Evolutionary conservation across 1,140 invertebrate genomes (phyloP), one percentile per base, ranked within the genome.

Genomic region (Lepidotrigona ventralis): DNA sequence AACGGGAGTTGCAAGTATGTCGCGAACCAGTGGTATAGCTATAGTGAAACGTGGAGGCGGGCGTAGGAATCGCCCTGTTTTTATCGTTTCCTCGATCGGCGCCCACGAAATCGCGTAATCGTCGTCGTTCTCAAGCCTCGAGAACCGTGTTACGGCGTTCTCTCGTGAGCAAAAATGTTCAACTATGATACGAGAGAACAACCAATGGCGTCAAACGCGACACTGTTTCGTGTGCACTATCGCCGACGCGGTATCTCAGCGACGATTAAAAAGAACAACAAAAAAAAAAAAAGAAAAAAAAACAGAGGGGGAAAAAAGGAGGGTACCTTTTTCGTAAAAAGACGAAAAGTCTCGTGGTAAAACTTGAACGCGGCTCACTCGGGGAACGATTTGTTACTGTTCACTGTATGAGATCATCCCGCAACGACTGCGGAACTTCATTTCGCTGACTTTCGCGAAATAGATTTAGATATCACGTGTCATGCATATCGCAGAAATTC

Each of bases 11-110:
- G 4, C 33, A 60, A 79, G 19, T 53, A 8, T 53, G 39, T 63
- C 58, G 21, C 23, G 64, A 11, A 53, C 63, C 33, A 33, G 33
- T 29, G 12, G 54, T 46, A 15, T 26, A 3, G 21, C 68, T 66
- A 33, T 3, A 29, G 53, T 12, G 70, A 70, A 46, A 33, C 56
- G 72, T n/a, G 81, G 70, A 72, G 77, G 82, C 74, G 81, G 81
- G 5, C n/a, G 85, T 79, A 88, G 79, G 83, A 87, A 87, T 85
- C 79, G 75, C 78, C 70, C 75, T 64, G 29, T 84, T 85, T 86
- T 88, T 85, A 87, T 88, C 87, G 66, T 60, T 39, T 46, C 58
- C 56, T 17, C 66, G 64, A 85, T 82, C 82, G 15, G 71, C 84
- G 77, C 68, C 73, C 79, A 84, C 58, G 66, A 60, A 66, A 63